Conservation (phyloP, 2,797 vertebrate genomes). For the Micropoecilia bifurca region DNA sequence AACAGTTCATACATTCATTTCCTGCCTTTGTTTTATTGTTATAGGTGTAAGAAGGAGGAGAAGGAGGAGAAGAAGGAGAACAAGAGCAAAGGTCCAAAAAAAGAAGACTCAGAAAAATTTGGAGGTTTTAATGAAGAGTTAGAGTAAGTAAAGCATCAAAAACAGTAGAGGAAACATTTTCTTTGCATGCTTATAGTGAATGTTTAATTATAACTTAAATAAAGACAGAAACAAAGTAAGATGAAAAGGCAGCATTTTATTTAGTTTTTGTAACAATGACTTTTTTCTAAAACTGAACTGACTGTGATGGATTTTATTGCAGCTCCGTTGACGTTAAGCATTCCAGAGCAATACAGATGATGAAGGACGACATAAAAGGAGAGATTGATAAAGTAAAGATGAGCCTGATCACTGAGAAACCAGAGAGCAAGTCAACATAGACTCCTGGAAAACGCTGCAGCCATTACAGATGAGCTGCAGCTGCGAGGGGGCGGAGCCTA, state of each 20-base stretch:
- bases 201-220: background rate
- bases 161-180: background rate
- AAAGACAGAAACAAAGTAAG: background rate
- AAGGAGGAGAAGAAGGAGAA: too few species aligned
- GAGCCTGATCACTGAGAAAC: background rate
- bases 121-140: background rate
- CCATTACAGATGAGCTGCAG: too few species aligned
- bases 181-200: background rate
- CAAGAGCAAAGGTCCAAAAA: too few species aligned
- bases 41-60: too few species aligned
- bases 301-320: background rate
- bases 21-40: background rate
- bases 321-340: too few species aligned
- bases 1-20: background rate
- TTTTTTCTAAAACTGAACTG: background rate
- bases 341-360: too few species aligned
- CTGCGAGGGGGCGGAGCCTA: background rate
- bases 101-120: background rate
- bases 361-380: too few species aligned
- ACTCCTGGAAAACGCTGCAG: background rate
- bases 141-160: background rate
- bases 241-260: too few species aligned
- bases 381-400: background rate
- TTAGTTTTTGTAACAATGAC: background rate
- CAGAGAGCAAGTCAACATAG: background rate